A percentile compares a stretch with the other conserved stretches of the same genome.
Conservation (phyloP, 2,797 vertebrate genomes). For the Sciurus vulgaris region DNA sequence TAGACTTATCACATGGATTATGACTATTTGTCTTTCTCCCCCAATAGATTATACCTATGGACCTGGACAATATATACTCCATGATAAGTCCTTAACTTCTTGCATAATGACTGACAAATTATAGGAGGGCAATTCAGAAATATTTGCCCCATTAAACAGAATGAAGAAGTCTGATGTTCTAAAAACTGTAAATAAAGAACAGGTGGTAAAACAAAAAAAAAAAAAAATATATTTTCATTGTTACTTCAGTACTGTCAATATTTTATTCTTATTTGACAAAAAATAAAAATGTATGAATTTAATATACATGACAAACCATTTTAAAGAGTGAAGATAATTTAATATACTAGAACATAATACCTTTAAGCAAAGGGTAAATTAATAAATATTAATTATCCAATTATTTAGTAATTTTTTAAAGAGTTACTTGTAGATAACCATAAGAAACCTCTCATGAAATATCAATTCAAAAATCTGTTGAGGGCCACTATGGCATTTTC, state of each 20-base stretch:
- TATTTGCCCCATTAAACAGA: neutral
- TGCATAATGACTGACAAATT: neutral
- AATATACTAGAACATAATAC: neutral
- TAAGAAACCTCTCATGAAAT: slow-evolving; percentile 22
- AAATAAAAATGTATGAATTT: slow-evolving; percentile 40
- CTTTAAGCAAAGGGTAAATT: neutral
- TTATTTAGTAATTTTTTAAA: neutral
- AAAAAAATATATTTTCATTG: slow-evolving; percentile 54
- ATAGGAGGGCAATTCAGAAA: neutral
- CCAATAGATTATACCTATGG: neutral
- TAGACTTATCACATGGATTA: neutral
- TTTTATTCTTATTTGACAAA: slow-evolving; percentile 62
- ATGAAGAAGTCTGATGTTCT: neutral
- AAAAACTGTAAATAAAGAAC: neutral
- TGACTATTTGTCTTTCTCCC: neutral
- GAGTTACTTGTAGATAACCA: slow-evolving; percentile 2
- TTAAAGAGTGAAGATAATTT: slow-evolving; percentile 30
- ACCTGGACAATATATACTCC: neutral
- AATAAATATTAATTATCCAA: neutral
- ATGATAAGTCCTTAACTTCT: neutral
- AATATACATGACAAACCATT: neutral
- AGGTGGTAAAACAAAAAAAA: neutral
- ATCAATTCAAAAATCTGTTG: slow-evolving; percentile 44
- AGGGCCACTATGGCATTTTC: neutral
- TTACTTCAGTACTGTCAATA: neutral